Percentiles rank a stretch among this genome's conserved stretches.
Evolutionary conservation across 2,888 invertebrate genomes (phyloP).

Genomic region (Pomacea canaliculata): DNA sequence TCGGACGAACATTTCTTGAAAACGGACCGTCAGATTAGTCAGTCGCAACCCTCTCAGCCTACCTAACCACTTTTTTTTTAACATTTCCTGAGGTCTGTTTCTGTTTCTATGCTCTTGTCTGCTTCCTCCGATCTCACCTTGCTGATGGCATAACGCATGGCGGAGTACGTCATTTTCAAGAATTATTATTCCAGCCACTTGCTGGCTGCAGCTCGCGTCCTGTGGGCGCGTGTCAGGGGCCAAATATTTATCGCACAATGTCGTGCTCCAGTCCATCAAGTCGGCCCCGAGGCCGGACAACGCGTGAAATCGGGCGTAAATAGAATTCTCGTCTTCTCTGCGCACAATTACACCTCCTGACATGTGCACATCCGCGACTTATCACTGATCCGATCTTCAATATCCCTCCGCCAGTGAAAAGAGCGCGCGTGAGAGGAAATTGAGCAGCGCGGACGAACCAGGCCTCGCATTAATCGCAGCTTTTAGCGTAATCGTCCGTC

Average conservation of each 20-base stretch:
- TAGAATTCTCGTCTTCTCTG: conserved; percentile 7
- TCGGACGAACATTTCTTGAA: too few species aligned
- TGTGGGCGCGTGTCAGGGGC: too few species aligned
- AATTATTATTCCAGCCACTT: too few species aligned
- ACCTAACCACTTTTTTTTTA: too few species aligned
- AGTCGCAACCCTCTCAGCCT: too few species aligned
- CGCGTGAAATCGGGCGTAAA: conserved; percentile 3
- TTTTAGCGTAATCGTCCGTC: conserved; percentile 22
- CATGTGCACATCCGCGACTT: conserved; percentile 27
- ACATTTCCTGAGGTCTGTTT: too few species aligned
- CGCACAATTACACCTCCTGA: conserved; percentile 23
- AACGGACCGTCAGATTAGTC: too few species aligned
- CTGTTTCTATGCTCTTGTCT: too few species aligned
- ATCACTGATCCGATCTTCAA: conserved; percentile 25
- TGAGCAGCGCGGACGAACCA: conserved; percentile 6
- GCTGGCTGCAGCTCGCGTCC: too few species aligned
- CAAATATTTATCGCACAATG: conserved; percentile 16
- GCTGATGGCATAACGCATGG: too few species aligned
- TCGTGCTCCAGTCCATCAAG: conserved; percentile 3
- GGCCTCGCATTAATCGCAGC: conserved; percentile 12
- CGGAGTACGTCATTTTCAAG: too few species aligned
- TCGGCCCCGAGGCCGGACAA: background rate
- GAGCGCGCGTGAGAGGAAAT: conserved; percentile 15
- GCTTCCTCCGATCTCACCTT: too few species aligned
- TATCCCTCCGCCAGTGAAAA: conserved; percentile 11